phyloP scores from a whole-genome alignment of 2,113 vertebrate species.

The Casuarius casuarius region DNA sequence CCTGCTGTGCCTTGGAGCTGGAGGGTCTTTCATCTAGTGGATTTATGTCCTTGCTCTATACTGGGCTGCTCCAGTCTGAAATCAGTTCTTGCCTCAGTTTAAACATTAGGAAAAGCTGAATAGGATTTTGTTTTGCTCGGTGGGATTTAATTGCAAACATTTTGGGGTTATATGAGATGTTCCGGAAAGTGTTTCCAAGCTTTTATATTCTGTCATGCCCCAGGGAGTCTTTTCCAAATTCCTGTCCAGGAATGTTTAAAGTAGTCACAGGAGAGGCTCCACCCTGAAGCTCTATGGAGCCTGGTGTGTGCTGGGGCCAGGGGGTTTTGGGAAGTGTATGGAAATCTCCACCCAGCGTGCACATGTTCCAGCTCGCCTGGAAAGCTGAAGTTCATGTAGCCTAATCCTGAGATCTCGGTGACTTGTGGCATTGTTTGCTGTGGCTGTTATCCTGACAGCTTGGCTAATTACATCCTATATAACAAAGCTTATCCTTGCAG shows the following conservation, averaged over 20 bases:
- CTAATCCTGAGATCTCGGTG: background rate
- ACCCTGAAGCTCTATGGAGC: background rate
- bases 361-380: background rate
- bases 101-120: background rate
- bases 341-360: background rate
- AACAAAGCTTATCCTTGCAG: background rate
- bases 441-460: background rate
- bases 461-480: background rate
- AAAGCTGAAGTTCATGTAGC: background rate
- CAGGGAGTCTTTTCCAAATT: constrained; percentile 23
- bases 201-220: background rate
- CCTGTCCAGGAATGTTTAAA: constrained; percentile 33
- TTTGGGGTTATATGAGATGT: background rate
- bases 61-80: background rate
- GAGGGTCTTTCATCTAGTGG: background rate
- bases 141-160: background rate
- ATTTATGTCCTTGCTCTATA: background rate
- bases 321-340: background rate
- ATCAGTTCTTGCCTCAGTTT: background rate
- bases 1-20: accelerated
- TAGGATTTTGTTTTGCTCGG: background rate
- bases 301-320: background rate
- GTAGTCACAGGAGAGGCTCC: background rate
- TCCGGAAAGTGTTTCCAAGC: constrained; percentile 23
- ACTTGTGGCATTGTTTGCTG: background rate